Percentiles rank a stretch among this genome's conserved stretches.
Conservation (phyloP, 2,888 invertebrate genomes). For the Synanthedon vespiformis region DNA sequence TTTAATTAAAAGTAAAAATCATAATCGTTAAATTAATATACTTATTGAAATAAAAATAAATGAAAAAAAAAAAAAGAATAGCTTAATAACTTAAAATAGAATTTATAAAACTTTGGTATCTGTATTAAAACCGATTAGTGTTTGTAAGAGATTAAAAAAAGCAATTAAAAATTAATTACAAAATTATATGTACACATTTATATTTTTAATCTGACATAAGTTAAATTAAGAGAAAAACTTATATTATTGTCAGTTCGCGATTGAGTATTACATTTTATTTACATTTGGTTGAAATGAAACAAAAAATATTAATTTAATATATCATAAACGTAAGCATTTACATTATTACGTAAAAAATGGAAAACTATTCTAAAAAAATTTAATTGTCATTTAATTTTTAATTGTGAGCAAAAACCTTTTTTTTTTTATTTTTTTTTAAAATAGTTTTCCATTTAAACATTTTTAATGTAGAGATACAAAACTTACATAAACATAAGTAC, state of each 20-base stretch:
- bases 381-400: not conserved
- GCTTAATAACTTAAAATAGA: conserved; percentile 61
- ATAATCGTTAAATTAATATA: conserved; percentile 22
- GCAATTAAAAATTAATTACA: conserved; percentile 22
- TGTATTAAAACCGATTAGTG: conserved; percentile 66
- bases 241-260: conserved; percentile 69
- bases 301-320: not conserved
- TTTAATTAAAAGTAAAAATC: not conserved
- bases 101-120: conserved; percentile 69
- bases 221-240: conserved; percentile 41
- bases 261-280: conserved; percentile 60
- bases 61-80: conserved; percentile 37
- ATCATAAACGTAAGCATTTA: not conserved
- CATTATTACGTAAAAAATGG: not conserved
- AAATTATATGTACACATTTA: conserved; percentile 40
- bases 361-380: not conserved
- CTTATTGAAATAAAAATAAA: conserved; percentile 20
- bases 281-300: conserved; percentile 37
- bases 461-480: too few species aligned
- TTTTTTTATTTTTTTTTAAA: not conserved
- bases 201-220: conserved; percentile 40
- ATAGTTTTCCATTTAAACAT: not conserved
- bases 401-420: not conserved
- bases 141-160: conserved; percentile 53
- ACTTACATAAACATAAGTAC: too few species aligned